A percentile compares a stretch with the other conserved stretches of the same genome.
These are phyloP conservation scores for Macropis europaea DNA, from an alignment of 2,888 invertebrate genomes.

Conservation along the genomic window DNA sequence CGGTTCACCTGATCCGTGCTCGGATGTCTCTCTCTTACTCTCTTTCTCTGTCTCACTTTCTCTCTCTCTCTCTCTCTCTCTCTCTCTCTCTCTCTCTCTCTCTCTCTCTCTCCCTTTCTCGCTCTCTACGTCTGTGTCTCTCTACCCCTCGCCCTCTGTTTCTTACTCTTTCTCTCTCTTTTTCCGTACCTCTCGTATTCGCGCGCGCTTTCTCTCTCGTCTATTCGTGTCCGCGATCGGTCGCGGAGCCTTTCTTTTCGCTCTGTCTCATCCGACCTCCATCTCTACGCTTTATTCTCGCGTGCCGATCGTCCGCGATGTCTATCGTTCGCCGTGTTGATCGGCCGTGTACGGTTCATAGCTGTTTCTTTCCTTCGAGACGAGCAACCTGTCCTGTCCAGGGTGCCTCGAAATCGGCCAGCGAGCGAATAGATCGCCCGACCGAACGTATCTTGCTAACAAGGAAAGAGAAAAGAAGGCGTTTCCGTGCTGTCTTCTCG, in stretches of 20 bases:
- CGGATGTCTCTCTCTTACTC: neutral
- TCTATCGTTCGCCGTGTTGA: neutral
- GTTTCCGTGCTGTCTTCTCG: slow-evolving; percentile 35
- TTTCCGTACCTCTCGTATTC: neutral
- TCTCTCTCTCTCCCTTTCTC: slow-evolving; percentile 1
- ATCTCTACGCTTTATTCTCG: no score
- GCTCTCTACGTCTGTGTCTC: slow-evolving; percentile 1
- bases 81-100: slow-evolving; percentile 6
- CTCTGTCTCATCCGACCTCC: no score
- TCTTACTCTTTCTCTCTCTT: neutral
- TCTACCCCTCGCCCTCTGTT: neutral
- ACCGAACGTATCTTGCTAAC: slow-evolving; percentile 4
- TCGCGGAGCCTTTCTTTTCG: no score
- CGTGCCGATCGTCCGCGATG: neutral
- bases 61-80: neutral
- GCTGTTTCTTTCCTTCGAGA: neutral
- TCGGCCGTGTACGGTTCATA: neutral
- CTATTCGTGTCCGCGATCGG: no score
- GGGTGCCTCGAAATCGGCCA: neutral
- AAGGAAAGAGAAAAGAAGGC: slow-evolving; percentile 29
- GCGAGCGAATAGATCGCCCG: slow-evolving; percentile 15
- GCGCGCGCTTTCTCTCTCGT: neutral
- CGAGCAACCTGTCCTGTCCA: neutral
- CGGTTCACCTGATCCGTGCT: no score
- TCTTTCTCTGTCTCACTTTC: neutral